Evolutionary conservation across 92 coral and sea anemone species (phyloP).

Genomic region (Scolanthus callimorphus): DNA sequence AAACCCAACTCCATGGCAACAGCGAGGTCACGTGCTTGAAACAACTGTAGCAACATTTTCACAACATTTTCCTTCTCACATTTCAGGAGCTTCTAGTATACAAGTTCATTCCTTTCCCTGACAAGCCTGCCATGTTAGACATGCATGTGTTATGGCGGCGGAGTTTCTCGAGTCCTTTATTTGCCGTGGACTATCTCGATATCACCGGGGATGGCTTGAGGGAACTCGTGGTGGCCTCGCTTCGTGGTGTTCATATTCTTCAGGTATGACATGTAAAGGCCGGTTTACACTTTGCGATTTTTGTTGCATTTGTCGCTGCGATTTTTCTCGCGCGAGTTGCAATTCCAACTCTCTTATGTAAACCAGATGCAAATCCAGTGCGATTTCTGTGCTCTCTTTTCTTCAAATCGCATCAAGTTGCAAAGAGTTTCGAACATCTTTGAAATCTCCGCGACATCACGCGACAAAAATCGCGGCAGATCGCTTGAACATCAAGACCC

Average conservation of each 20-base stretch:
- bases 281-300: not conserved
- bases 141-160: slow-evolving; percentile 66
- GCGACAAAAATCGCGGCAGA: too few species aligned
- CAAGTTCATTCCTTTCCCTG: not conserved
- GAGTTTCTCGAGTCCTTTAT: slow-evolving; percentile 87
- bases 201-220: slow-evolving; percentile 88
- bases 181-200: slow-evolving; percentile 82
- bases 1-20: too few species aligned
- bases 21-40: too few species aligned
- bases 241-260: slow-evolving; percentile 80
- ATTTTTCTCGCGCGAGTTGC: too few species aligned
- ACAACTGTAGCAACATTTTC: too few species aligned
- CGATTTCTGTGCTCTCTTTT: not conserved
- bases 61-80: too few species aligned
- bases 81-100: slow-evolving; percentile 23
- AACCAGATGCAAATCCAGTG: too few species aligned
- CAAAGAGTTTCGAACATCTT: too few species aligned
- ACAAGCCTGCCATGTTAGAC: slow-evolving; percentile 20
- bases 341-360: too few species aligned
- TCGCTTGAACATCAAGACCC: too few species aligned
- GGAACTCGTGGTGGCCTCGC: slow-evolving; percentile 81
- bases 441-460: too few species aligned
- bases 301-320: not conserved
- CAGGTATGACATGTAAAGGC: slow-evolving; percentile 63
- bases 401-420: too few species aligned